Evolutionary conservation across 2,888 invertebrate species (phyloP).

Genomic region (Falcaria lacertinaria): DNA sequence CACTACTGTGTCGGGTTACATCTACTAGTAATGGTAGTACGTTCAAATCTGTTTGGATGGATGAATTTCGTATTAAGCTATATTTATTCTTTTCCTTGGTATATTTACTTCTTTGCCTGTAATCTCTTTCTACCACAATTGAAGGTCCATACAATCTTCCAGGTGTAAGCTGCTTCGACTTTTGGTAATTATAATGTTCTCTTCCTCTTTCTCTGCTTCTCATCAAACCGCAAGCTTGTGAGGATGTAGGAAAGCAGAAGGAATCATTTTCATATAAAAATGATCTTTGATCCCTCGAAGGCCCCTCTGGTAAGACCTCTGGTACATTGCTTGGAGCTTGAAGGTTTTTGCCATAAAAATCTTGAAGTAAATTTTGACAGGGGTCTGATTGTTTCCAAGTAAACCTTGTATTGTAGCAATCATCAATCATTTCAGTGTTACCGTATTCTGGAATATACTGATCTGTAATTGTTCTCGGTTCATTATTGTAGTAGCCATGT

Average conservation of each 20-base stretch:
- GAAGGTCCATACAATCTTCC: conserved; percentile 14
- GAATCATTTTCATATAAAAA: conserved; percentile 19
- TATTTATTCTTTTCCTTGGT: not conserved
- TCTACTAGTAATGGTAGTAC: not conserved
- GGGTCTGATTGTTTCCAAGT: conserved; percentile 21
- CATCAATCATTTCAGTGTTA: conserved; percentile 23
- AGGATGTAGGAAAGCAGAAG: conserved; percentile 41
- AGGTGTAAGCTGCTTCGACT: conserved; percentile 3
- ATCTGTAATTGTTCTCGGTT: conserved; percentile 4
- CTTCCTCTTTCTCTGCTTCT: conserved; percentile 8
- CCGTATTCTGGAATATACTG: conserved; percentile 17
- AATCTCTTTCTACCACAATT: conserved; percentile 21
- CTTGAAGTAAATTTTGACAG: conserved; percentile 31
- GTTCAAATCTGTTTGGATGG: conserved; percentile 13
- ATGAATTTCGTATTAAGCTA: conserved; percentile 5
- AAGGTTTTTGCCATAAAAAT: conserved; percentile 21
- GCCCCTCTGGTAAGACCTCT: not conserved
- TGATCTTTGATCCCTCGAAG: conserved; percentile 1
- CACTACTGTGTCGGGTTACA: not conserved
- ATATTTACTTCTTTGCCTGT: not conserved
- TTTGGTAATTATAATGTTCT: conserved; percentile 7
- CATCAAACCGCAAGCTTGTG: conserved; percentile 34
- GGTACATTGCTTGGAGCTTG: not conserved
- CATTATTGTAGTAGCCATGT: conserved; percentile 22
- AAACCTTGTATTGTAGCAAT: conserved; percentile 26